These are phyloP conservation scores for Nibea coibor DNA, from an alignment of 2,113 vertebrate species.

Conservation along the genomic window DNA sequence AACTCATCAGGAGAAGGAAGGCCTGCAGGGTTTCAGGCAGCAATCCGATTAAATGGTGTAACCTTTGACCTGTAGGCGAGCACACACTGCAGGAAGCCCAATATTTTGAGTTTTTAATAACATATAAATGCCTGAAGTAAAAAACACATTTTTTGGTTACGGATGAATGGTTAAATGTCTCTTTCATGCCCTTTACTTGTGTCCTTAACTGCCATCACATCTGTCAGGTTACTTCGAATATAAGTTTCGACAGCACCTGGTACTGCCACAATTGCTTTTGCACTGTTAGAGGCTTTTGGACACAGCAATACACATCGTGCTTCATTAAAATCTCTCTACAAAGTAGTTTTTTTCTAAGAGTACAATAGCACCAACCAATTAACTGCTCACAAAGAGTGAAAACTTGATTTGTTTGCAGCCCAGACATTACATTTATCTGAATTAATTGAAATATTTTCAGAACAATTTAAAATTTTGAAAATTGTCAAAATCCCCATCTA, in stretches of 20 bases:
- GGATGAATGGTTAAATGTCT: conserved; percentile 50
- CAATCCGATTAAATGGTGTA: conserved; percentile 69
- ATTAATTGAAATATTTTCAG: not conserved
- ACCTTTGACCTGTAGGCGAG: conserved; percentile 63
- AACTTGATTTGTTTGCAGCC: not conserved
- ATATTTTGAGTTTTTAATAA: conserved; percentile 69
- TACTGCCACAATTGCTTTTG: conserved; percentile 36
- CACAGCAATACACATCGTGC: conserved; percentile 47
- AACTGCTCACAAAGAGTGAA: conserved; percentile 18
- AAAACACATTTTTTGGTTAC: conserved; percentile 43
- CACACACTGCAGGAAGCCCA: conserved; percentile 52
- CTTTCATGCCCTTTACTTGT: conserved; percentile 28
- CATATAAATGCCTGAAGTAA: conserved; percentile 58
- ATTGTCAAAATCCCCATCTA: not conserved
- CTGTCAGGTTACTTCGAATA: conserved; percentile 19
- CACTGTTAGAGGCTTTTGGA: conserved; percentile 33
- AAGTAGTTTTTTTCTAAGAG: conserved; percentile 20
- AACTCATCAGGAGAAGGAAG: conserved; percentile 63
- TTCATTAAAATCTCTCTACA: conserved; percentile 47
- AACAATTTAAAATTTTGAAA: not conserved
- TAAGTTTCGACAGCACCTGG: conserved; percentile 55
- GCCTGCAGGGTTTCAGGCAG: conserved; percentile 59
- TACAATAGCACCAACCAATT: conserved; percentile 22
- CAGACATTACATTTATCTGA: not conserved
- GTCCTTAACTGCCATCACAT: conserved; percentile 38